Evolutionary conservation across 53 echinoderm and acorn worm genomes (phyloP), one percentile per base, ranked within the genome.

Genomic region (Echinometra lucunter): DNA sequence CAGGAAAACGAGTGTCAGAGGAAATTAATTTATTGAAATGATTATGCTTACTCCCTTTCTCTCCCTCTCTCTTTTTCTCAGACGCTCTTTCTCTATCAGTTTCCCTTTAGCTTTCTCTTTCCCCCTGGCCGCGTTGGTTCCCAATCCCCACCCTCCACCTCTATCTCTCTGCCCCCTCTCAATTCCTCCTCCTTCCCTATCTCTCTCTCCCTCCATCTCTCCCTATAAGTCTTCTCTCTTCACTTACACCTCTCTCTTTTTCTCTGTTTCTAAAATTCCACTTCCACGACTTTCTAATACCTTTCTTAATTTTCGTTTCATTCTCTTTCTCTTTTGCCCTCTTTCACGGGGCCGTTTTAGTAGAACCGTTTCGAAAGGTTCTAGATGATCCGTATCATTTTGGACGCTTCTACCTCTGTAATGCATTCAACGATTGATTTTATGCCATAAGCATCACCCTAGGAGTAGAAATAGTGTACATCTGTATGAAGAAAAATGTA

Each of bases 1-100:
- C 37, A 11, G 37, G 47, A 38, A n/a, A n/a, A 90, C 21, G 58
- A 38, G 90, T 90, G 90, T 90, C 85, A 21, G 90, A 40, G 60
- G 90, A 90, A 90, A 90, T 90, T 21, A 90, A 90, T 90, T 47
- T 53, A 53, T 53, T 58, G 90, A 90, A 37, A 63, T 90, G 90
- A 63, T 63, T 63, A 63, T 63, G 23, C 21, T 19, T 63, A 63
- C 21, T 63, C 21, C 19, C 63, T 23, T 15, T 23, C 23, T 63
- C 63, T 21, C 63, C 63, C 63, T 63, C 63, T 63, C 25, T 63
- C 23, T 4, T 25, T 25, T 25, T 25, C 21, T 63, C 63, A 2
- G 6, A 1, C 63, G 19, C 63, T 25, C 63, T 25, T 5, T 17
- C 58, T 58, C 58, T 58, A 16, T 58, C 58, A 25, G 23, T 63